phyloP scores from a whole-genome alignment of 2,888 invertebrate genomes.

The Anarsia innoxiella region DNA sequence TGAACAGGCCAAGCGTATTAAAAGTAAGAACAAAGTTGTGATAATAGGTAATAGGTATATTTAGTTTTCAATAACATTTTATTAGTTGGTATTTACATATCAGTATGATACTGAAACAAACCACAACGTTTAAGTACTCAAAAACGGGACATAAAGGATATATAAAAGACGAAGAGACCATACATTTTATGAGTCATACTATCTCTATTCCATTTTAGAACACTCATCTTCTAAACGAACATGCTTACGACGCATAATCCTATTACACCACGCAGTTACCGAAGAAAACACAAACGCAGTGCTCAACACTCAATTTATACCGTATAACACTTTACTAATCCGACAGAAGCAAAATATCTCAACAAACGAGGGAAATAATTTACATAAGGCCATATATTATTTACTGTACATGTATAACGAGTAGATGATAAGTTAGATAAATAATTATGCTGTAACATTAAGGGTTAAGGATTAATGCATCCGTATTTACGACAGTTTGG shows the following conservation, averaged over 20 bases:
- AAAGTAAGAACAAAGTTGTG: slow-evolving; percentile 61
- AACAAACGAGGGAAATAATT: slow-evolving; percentile 63
- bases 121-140: slow-evolving; percentile 28
- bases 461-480: slow-evolving; percentile 67
- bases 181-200: slow-evolving; percentile 40
- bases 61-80: slow-evolving; percentile 40
- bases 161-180: slow-evolving; percentile 49
- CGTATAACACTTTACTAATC: slow-evolving; percentile 44
- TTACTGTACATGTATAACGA: slow-evolving; percentile 73
- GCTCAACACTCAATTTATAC: slow-evolving; percentile 35
- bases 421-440: slow-evolving; percentile 70
- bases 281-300: slow-evolving; percentile 32
- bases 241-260: slow-evolving; percentile 44
- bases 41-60: slow-evolving; percentile 44
- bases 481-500: slow-evolving; percentile 73
- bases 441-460: slow-evolving; percentile 68
- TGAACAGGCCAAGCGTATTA: slow-evolving; percentile 68
- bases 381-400: slow-evolving; percentile 72
- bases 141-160: slow-evolving; percentile 47
- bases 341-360: slow-evolving; percentile 55
- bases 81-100: slow-evolving; percentile 45
- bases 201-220: slow-evolving; percentile 53
- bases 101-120: slow-evolving; percentile 38
- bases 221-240: slow-evolving; percentile 62
- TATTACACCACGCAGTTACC: slow-evolving; percentile 53